Evolutionary conservation across 2,113 vertebrate genomes (phyloP).

Genomic region (Dipodomys ordii): DNA sequence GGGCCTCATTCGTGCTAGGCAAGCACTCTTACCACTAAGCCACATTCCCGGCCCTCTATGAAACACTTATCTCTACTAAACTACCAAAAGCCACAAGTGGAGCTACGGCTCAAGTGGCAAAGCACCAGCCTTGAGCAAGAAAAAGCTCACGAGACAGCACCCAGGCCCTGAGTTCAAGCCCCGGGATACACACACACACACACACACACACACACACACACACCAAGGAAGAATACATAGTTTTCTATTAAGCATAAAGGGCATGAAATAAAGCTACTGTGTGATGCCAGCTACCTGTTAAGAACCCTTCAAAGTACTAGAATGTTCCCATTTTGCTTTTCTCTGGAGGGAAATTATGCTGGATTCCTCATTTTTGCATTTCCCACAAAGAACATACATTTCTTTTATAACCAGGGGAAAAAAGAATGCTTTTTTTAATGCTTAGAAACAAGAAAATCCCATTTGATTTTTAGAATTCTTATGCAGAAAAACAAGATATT

Average conservation of each 20-base stretch:
- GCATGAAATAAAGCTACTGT: not conserved
- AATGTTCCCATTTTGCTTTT: not conserved
- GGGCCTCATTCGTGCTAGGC: too few species aligned
- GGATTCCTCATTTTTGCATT: not conserved
- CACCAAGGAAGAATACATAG: too few species aligned
- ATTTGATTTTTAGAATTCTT: slow-evolving; percentile 42
- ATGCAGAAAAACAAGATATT: not conserved
- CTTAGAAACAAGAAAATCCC: slow-evolving; percentile 56
- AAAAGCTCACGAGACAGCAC: too few species aligned
- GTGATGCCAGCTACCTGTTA: not conserved
- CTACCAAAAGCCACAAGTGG: too few species aligned
- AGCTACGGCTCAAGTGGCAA: not conserved
- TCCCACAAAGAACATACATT: slow-evolving; percentile 10
- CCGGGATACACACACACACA: not conserved
- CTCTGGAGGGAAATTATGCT: not conserved
- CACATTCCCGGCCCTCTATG: too few species aligned
- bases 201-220: too few species aligned
- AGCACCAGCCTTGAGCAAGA: too few species aligned
- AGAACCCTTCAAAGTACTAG: slow-evolving; percentile 14
- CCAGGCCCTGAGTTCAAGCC: too few species aligned
- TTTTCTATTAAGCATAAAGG: slow-evolving; percentile 32
- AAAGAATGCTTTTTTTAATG: not conserved
- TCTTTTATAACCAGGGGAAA: slow-evolving; percentile 8
- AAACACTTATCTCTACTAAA: too few species aligned
- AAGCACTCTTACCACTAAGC: too few species aligned